Conservation (phyloP, 1,140 invertebrate species). For the Branchinecta lindahli region DNA sequence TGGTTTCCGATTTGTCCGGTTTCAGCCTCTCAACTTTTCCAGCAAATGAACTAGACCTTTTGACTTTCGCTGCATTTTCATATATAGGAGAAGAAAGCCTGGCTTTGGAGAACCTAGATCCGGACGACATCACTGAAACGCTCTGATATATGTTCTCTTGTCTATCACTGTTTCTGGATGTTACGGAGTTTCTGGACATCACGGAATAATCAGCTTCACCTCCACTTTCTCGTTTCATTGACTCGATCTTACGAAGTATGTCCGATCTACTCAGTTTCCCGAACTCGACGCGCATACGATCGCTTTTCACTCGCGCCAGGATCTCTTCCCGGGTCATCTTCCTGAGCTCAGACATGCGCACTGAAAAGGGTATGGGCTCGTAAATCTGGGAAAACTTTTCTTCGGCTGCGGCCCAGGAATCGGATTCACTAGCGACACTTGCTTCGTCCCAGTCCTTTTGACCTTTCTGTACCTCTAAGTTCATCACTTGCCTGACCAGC, state of each 20-base stretch:
- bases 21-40: neutral
- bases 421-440: conserved; percentile 21
- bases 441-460: conserved; percentile 13
- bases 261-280: conserved; percentile 22
- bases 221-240: conserved; percentile 14
- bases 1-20: neutral
- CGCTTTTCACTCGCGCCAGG: conserved; percentile 21
- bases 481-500: conserved; percentile 23
- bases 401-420: conserved; percentile 27
- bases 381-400: conserved; percentile 27
- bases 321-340: conserved; percentile 24
- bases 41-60: neutral
- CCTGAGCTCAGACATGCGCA: conserved; percentile 22
- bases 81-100: neutral
- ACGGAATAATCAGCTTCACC: conserved; percentile 5
- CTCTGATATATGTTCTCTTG: neutral
- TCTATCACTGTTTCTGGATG: neutral
- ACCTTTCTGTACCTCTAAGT: conserved; percentile 9
- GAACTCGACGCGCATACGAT: conserved; percentile 21
- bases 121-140: neutral
- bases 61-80: neutral
- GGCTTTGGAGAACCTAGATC: neutral
- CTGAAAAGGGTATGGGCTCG: conserved; percentile 25
- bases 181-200: neutral
- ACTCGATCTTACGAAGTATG: conserved; percentile 22